phyloP scores from a whole-genome alignment of 1,140 invertebrate genomes.

The Drosophila biarmipes region DNA sequence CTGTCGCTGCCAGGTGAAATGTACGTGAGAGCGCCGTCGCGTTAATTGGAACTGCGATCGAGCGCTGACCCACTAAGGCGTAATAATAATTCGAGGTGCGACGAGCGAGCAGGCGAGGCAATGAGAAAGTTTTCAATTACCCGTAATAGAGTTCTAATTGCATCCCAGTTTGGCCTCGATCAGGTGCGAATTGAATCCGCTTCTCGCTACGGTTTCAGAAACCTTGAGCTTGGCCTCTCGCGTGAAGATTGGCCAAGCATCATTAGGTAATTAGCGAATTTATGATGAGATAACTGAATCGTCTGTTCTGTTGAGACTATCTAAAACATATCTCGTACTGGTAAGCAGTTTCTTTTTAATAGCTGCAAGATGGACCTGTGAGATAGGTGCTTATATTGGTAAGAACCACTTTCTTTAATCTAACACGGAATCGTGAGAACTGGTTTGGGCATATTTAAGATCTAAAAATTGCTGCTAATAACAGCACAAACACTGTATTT shows the following conservation, averaged over 20 bases:
- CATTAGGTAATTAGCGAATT: slow-evolving; percentile 24
- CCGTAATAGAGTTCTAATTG: slow-evolving; percentile 64
- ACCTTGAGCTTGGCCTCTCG: neutral
- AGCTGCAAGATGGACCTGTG: no score
- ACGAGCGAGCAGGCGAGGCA: slow-evolving; percentile 7
- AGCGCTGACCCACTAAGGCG: slow-evolving; percentile 44
- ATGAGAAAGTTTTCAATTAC: slow-evolving; percentile 57
- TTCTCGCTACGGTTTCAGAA: slow-evolving; percentile 12
- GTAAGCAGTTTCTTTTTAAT: no score
- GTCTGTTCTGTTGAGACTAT: neutral
- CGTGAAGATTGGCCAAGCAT: slow-evolving; percentile 1
- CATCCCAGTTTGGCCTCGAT: slow-evolving; percentile 1
- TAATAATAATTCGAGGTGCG: slow-evolving; percentile 23
- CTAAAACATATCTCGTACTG: no score
- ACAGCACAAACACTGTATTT: neutral
- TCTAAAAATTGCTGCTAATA: neutral
- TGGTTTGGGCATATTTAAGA: neutral
- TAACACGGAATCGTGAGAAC: neutral
- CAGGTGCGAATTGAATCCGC: slow-evolving; percentile 43
- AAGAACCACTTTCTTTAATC: slow-evolving; percentile 1
- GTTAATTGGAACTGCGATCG: slow-evolving; percentile 52
- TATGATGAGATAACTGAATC: slow-evolving; percentile 25
- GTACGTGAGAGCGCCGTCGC: slow-evolving; percentile 40
- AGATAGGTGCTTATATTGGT: neutral
- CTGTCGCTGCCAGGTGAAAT: slow-evolving; percentile 46